Evolutionary conservation across 2,888 invertebrate species (phyloP), one percentile per base, ranked within the genome.

Genomic region (Coleophora deauratella): DNA sequence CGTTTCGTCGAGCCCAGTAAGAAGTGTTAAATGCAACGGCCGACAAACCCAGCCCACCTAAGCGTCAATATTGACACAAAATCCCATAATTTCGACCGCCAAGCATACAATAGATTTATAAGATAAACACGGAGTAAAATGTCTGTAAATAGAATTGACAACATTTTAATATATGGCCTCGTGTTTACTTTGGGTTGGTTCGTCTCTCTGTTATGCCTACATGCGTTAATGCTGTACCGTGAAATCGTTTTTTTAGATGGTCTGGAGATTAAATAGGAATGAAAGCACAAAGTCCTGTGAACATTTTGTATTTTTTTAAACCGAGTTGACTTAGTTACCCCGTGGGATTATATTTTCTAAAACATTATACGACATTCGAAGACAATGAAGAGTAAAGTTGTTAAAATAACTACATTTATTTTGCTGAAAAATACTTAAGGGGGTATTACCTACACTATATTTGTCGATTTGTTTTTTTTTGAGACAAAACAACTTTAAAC

Each of bases 141-240:
- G 82, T 80, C 75, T 74, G 84, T 76, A 82, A 85, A 85, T 81
- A 84, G 73, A 71, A 77, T 80, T 79, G 82, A 85, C 84, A 84
- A 81, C 79, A 80, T 80, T 85, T 82, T 82, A 82, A 84, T 84
- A 84, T 80, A 81, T 79, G 77, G 78, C 67, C 73, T 69, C 66
- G 54, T 80, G 72, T 84, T 82, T 81, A 58, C 75, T 70, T 72
- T 81, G 78, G 75, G 67, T 72, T 65, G 67, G 74, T 66, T 72
- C 68, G 67, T 56, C 72, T 73, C 68, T 78, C 71, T 76, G 81
- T 80, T 80, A 79, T 80, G 82, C 79, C 78, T 81, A 81, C 82
- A 81, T 73, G 82, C 78, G 78, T 80, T 82, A 81, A 82, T 80
- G 76, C 81, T 74, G 72, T 73, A 78, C 79, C 84, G 84, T 85